A percentile compares a stretch with the other conserved stretches of the same genome.
phyloP scores from a whole-genome alignment of 2,888 invertebrate genomes.

The Drosophila siamana region DNA sequence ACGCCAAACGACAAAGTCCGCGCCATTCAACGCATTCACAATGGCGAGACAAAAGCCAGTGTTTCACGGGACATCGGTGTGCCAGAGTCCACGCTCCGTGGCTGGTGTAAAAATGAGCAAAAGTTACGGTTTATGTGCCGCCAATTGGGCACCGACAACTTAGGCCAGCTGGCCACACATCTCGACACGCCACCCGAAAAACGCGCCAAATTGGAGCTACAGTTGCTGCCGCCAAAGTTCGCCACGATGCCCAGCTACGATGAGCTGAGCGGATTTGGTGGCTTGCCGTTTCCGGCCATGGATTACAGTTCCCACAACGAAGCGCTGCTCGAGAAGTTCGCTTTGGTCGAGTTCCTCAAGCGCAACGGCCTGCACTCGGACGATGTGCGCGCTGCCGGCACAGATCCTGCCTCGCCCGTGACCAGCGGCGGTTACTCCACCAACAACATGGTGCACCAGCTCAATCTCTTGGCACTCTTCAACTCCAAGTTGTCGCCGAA shows the following conservation, averaged over 20 bases:
- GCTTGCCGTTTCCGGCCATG: constrained; percentile 69
- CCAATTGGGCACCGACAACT: constrained; percentile 89
- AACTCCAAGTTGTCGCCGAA: constrained; percentile 82
- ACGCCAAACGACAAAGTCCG: constrained; percentile 92
- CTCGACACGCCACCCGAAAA: constrained; percentile 81
- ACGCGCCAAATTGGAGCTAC: constrained; percentile 78
- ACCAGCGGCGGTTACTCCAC: constrained; percentile 85
- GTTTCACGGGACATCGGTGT: constrained; percentile 94
- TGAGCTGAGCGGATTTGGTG: constrained; percentile 76
- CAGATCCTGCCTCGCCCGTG: constrained; percentile 83
- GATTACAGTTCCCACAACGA: constrained; percentile 78
- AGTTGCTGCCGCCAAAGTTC: constrained; percentile 71
- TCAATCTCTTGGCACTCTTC: constrained; percentile 87
- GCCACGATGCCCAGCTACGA: constrained; percentile 73
- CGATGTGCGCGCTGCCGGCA: constrained; percentile 31
- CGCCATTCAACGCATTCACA: constrained; percentile 92
- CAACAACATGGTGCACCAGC: constrained; percentile 86
- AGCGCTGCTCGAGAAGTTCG: constrained; percentile 80
- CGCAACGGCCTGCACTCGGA: constrained; percentile 71
- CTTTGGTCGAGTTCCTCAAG: constrained; percentile 75
- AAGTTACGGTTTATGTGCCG: constrained; percentile 90
- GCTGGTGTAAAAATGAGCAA: constrained; percentile 95
- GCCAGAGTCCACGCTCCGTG: constrained; percentile 93
- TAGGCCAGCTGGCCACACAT: constrained; percentile 54
- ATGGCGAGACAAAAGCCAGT: constrained; percentile 93